Conservation (phyloP, 2,113 vertebrate genomes). For the Chlorocebus sabaeus region DNA sequence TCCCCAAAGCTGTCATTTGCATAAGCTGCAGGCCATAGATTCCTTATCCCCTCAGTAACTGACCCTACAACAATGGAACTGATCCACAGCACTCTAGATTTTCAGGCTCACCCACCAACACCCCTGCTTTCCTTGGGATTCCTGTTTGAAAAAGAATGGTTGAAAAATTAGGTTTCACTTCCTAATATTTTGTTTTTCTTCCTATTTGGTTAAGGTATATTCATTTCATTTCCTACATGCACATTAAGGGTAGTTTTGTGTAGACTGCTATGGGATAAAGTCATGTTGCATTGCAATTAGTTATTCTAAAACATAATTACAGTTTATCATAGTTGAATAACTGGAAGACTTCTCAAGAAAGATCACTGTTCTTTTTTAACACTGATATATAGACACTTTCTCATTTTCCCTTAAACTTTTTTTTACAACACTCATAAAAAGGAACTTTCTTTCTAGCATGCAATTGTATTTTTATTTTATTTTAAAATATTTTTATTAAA, state of each 20-base stretch:
- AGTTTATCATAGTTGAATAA: not conserved
- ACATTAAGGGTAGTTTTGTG: not conserved
- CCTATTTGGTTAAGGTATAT: slow-evolving; percentile 3
- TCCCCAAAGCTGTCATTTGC: not conserved
- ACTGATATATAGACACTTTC: not conserved
- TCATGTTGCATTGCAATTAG: not conserved
- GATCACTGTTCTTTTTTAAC: not conserved
- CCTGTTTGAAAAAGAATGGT: slow-evolving; percentile 38
- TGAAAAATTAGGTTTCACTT: slow-evolving; percentile 43
- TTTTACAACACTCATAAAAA: not conserved
- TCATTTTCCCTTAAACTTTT: slow-evolving; percentile 31
- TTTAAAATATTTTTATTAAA: not conserved
- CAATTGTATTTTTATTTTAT: slow-evolving; percentile 18
- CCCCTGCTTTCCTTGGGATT: slow-evolving; percentile 19
- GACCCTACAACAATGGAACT: not conserved
- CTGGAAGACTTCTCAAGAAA: slow-evolving; percentile 3
- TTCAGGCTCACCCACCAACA: not conserved
- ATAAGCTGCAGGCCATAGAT: not conserved
- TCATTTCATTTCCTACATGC: not conserved
- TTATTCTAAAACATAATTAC: not conserved
- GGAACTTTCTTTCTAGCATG: not conserved
- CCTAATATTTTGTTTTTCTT: slow-evolving; percentile 26
- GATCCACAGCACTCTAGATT: not conserved
- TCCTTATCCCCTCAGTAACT: not conserved
- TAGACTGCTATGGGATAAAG: not conserved